A percentile compares a stretch with the other conserved stretches of the same genome.
Evolutionary conservation across 2,113 vertebrate species (phyloP).

Genomic region (Otocyon megalotis): DNA sequence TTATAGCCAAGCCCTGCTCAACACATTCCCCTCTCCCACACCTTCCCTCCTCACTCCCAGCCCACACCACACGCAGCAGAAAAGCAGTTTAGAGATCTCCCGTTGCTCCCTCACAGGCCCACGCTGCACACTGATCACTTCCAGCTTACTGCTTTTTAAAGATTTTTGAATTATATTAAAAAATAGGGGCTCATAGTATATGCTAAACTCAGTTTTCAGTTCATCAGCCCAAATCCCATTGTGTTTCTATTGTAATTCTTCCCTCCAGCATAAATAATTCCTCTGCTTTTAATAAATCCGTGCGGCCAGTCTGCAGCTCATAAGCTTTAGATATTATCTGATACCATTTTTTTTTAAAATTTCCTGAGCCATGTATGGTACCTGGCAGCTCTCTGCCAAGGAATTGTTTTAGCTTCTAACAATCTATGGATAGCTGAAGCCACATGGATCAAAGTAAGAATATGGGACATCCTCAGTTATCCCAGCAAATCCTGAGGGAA

Average conservation of each 20-base stretch:
- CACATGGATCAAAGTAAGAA: constrained; percentile 75
- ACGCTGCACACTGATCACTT: not conserved
- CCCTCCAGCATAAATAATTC: constrained; percentile 77
- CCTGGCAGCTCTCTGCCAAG: constrained; percentile 50
- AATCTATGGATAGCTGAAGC: constrained; percentile 61
- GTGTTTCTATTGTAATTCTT: constrained; percentile 74
- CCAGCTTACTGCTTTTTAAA: not conserved
- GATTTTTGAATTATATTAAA: constrained; percentile 42
- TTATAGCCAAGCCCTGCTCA: not conserved
- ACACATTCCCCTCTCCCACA: not conserved
- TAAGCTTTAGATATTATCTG: constrained; percentile 66
- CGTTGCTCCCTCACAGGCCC: not conserved
- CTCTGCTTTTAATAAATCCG: constrained; percentile 72
- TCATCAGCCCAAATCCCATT: constrained; percentile 74
- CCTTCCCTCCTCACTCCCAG: not conserved
- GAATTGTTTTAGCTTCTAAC: constrained; percentile 63
- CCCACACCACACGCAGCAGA: not conserved
- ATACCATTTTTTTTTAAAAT: constrained; percentile 61
- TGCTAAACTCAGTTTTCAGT: constrained; percentile 75
- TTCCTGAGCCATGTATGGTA: constrained; percentile 58
- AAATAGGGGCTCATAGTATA: constrained; percentile 68
- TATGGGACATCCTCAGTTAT: constrained; percentile 53
- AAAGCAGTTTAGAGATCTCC: not conserved
- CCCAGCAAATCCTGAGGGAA: constrained; percentile 29
- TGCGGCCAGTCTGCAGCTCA: constrained; percentile 68